These are phyloP conservation scores for Pipistrellus kuhlii DNA, from an alignment of 2,797 vertebrate species.

Conservation along the genomic window DNA sequence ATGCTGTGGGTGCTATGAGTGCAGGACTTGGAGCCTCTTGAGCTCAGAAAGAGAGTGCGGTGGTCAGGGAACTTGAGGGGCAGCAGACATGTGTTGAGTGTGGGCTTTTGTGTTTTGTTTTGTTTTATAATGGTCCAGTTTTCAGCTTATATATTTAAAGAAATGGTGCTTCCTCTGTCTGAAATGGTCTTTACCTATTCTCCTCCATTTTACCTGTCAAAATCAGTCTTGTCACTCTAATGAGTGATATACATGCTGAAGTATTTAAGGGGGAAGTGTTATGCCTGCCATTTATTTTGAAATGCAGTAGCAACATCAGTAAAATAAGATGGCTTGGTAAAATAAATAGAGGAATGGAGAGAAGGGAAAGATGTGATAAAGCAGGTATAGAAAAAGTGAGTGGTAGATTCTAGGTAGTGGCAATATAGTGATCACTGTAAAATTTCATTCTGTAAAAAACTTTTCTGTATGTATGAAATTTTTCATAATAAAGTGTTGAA, in stretches of 20 bases:
- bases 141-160: neutral
- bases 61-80: no score
- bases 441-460: neutral
- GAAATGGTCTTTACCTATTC: neutral
- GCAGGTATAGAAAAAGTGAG: neutral
- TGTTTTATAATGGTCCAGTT: neutral
- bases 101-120: neutral
- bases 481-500: neutral
- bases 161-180: neutral
- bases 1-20: neutral
- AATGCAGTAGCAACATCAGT: neutral
- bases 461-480: neutral
- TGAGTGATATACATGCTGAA: neutral
- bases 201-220: neutral
- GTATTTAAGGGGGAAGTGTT: neutral
- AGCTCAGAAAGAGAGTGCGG: neutral
- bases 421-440: neutral
- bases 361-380: neutral
- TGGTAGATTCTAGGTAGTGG: neutral
- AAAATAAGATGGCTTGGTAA: neutral
- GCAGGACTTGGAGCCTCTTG: neutral
- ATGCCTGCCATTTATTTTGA: neutral
- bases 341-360: neutral
- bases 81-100: neutral
- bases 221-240: neutral